A percentile compares a stretch with the other conserved stretches of the same genome.
phyloP scores from a whole-genome alignment of 2,888 invertebrate genomes.

The Lumbricus terrestris region DNA sequence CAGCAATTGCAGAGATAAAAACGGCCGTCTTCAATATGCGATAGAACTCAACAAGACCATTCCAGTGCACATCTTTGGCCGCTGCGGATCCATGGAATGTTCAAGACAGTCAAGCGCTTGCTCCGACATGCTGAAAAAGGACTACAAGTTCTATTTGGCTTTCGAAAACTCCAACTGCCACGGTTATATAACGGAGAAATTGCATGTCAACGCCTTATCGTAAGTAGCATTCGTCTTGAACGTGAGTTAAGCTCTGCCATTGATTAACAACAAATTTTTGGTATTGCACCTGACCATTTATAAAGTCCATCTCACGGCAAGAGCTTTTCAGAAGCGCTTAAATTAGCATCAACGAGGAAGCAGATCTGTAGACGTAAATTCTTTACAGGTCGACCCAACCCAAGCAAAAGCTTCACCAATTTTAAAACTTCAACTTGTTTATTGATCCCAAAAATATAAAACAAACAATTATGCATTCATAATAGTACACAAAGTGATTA shows the following conservation, averaged over 20 bases:
- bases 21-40: slow-evolving; percentile 83
- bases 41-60: slow-evolving; percentile 81
- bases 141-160: slow-evolving; percentile 40
- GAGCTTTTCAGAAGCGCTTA: too few species aligned
- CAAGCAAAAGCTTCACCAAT: too few species aligned
- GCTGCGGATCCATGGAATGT: slow-evolving; percentile 80
- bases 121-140: slow-evolving; percentile 26
- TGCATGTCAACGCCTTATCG: slow-evolving; percentile 37
- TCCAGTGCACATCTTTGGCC: slow-evolving; percentile 55
- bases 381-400: too few species aligned
- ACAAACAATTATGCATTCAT: too few species aligned
- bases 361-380: too few species aligned
- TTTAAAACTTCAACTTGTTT: too few species aligned
- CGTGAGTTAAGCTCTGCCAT: background rate
- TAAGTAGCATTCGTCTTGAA: slow-evolving; percentile 19
- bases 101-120: slow-evolving; percentile 23
- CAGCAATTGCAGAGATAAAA: slow-evolving; percentile 90
- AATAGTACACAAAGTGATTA: too few species aligned
- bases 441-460: too few species aligned
- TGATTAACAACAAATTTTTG: too few species aligned
- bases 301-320: too few species aligned
- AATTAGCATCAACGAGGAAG: too few species aligned
- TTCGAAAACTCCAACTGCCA: slow-evolving; percentile 42
- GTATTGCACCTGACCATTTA: too few species aligned
- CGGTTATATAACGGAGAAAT: slow-evolving; percentile 42